These are phyloP conservation scores for Sitta europaea DNA, from an alignment of 2,113 vertebrate species.

Conservation along the genomic window DNA sequence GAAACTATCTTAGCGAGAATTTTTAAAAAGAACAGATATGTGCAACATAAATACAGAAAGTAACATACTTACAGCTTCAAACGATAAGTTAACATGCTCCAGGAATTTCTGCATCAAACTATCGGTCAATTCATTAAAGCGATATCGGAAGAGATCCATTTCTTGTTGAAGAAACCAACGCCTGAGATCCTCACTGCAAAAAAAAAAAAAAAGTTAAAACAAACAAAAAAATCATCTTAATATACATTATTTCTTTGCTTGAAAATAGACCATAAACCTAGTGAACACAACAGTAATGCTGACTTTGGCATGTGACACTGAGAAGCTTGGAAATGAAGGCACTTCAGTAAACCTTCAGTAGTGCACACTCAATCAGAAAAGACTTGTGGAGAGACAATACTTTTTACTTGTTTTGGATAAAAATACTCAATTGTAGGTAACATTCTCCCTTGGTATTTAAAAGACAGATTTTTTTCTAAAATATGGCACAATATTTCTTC, in stretches of 20 bases:
- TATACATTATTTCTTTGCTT: not conserved
- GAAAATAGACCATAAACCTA: not conserved
- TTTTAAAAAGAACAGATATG: not conserved
- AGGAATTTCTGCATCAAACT: slow-evolving; percentile 81
- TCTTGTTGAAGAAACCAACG: slow-evolving; percentile 99
- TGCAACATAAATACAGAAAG: not conserved
- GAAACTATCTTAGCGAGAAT: not conserved
- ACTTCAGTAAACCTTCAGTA: not conserved
- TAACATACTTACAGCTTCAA: slow-evolving; percentile 82
- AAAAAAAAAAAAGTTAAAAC: not conserved
- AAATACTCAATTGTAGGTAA: not conserved
- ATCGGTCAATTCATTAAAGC: slow-evolving; percentile 76
- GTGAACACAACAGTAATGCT: not conserved
- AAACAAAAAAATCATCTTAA: not conserved
- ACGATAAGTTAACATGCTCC: slow-evolving; percentile 81
- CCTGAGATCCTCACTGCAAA: slow-evolving; percentile 89
- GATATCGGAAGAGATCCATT: slow-evolving; percentile 91
- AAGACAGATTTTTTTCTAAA: not conserved
- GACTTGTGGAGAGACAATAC: not conserved
- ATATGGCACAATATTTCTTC: not conserved
- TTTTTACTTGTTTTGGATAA: not conserved
- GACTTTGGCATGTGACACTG: not conserved
- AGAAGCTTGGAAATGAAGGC: not conserved
- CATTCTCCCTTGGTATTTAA: not conserved
- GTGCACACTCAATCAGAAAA: not conserved